Evolutionary conservation across 2,888 invertebrate genomes (phyloP).

Genomic region (Mimas tiliae): DNA sequence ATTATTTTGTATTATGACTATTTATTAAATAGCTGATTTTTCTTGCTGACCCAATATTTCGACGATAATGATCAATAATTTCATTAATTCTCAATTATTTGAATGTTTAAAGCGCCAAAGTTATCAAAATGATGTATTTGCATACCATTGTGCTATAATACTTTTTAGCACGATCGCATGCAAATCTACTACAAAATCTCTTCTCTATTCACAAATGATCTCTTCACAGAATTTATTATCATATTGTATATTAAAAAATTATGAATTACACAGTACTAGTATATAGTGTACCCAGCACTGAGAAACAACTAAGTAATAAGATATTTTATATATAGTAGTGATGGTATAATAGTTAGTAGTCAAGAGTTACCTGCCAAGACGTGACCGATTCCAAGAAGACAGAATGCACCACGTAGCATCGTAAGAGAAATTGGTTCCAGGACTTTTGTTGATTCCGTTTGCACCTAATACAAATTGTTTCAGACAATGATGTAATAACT

Average conservation of each 20-base stretch:
- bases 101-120: neutral
- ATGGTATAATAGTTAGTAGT: neutral
- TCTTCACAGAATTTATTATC: neutral
- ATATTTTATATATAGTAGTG: neutral
- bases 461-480: conserved; percentile 48
- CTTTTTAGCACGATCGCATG: neutral
- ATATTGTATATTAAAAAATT: neutral
- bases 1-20: too few relatives aligned
- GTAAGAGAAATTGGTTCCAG: conserved; percentile 88
- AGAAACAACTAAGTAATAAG: neutral
- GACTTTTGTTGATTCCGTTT: conserved; percentile 69
- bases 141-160: neutral
- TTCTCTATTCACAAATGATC: too few relatives aligned
- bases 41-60: too few relatives aligned
- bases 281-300: neutral
- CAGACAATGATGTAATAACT: too few relatives aligned
- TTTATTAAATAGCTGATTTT: too few relatives aligned
- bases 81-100: too few relatives aligned
- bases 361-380: conserved; percentile 80
- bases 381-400: conserved; percentile 87
- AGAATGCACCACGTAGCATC: conserved; percentile 90
- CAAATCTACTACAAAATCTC: too few relatives aligned
- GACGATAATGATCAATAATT: too few relatives aligned
- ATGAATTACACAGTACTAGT: neutral
- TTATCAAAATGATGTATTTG: neutral